Conservation (phyloP, 2,113 vertebrate genomes). For the Pristiophorus japonicus region DNA sequence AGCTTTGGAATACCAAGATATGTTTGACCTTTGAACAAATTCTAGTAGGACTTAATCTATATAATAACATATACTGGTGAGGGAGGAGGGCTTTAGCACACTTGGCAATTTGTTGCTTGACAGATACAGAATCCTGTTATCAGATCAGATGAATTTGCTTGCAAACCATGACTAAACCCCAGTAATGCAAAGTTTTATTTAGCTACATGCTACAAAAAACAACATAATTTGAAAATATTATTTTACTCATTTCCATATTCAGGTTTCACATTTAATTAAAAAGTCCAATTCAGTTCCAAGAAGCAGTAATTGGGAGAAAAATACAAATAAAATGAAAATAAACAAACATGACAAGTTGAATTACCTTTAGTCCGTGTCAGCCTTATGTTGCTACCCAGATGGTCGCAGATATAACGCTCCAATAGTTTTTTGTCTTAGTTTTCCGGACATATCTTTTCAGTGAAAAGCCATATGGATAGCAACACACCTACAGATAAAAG, state of each 20-base stretch:
- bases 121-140: not conserved
- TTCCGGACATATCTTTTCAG: conserved; percentile 2
- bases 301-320: not conserved
- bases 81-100: not conserved
- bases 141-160: not conserved
- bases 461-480: conserved; percentile 19
- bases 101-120: not conserved
- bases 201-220: not conserved
- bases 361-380: conserved; percentile 6
- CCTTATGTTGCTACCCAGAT: conserved; percentile 7
- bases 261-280: not conserved
- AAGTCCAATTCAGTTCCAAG: not conserved
- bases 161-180: not conserved
- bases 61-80: not conserved
- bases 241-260: not conserved
- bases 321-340: not conserved
- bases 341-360: not conserved
- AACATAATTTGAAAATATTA: not conserved
- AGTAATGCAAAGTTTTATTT: not conserved
- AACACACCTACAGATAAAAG: conserved; percentile 15
- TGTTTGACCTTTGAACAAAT: not conserved
- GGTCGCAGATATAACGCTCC: conserved; percentile 13
- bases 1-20: not conserved
- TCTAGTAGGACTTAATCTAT: not conserved
- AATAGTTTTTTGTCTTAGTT: not conserved